phyloP scores from a whole-genome alignment of 1,140 invertebrate species.

The Pogonognathellus flavescens region DNA sequence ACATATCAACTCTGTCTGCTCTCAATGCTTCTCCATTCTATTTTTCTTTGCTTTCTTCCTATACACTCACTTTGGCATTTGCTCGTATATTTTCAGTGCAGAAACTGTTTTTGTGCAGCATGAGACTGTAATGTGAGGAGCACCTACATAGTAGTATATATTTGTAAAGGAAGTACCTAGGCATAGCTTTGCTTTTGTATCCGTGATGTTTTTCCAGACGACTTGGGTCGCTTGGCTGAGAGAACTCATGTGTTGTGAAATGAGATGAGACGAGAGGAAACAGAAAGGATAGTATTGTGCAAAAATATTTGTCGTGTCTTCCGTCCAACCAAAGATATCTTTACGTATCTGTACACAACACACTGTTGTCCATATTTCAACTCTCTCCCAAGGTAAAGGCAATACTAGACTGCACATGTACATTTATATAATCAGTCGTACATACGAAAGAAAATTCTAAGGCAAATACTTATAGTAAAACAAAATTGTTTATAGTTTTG shows the following conservation, averaged over 20 bases:
- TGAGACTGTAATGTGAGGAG: too few relatives aligned
- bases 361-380: too few relatives aligned
- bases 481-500: too few relatives aligned
- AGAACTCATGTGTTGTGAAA: slow-evolving; percentile 46
- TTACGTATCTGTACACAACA: not conserved
- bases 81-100: not conserved
- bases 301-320: slow-evolving; percentile 29
- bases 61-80: not conserved
- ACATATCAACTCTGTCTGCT: not conserved
- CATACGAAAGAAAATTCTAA: too few relatives aligned
- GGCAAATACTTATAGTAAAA: too few relatives aligned
- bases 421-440: too few relatives aligned
- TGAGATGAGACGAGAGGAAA: slow-evolving; percentile 41
- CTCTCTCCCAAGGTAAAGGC: too few relatives aligned
- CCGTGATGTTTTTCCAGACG: slow-evolving; percentile 45
- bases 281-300: slow-evolving; percentile 27
- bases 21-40: not conserved
- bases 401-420: too few relatives aligned
- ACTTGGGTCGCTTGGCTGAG: slow-evolving; percentile 10
- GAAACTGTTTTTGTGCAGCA: not conserved
- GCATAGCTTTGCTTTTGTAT: slow-evolving; percentile 32
- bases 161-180: too few relatives aligned
- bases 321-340: not conserved
- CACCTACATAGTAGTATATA: too few relatives aligned
- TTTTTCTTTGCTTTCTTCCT: not conserved